Evolutionary conservation across 2,797 vertebrate genomes (phyloP), one percentile per base, ranked within the genome.

Genomic region (Lophotriccus pileatus): DNA sequence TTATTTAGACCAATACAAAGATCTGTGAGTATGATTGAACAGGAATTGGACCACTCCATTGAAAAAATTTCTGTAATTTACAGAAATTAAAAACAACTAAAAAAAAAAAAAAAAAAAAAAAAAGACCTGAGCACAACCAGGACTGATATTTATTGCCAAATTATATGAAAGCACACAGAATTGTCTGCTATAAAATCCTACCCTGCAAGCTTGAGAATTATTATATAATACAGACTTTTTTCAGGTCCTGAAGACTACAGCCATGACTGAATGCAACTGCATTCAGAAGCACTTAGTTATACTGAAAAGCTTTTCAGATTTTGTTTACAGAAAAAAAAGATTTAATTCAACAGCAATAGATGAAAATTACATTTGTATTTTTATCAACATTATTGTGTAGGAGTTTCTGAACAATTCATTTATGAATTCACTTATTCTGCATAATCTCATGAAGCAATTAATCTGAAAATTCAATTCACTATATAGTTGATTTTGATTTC

Each of bases 381-480:
- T 80, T 69, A 56, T 60, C 39, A 60, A 30, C 27, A 60, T 4
- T 21, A 47, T 8, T 75, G 18, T 34, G 16, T 53, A 85, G 41
- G 60, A 70, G 22, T 77, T 94, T 85, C 72, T 74, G 80, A 39
- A 66, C 49, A 87, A 68, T 43, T 43, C 8, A 52, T 36, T 43
- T 12, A 60, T 34, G 6, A 88, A 30, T 32, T 84, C 27, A 62
- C 17, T 82, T 63, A 49, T 10, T 16, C n/a, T 62, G 13, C n/a
- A 28, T 58, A 68, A 80, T 9, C 4, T 66, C 11, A 64, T 72
- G 36, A 55, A 69, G 10, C 2, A 86, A 43, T 83, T 80, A 85
- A 34, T 64, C 52, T 74, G 34, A 62, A 88, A 78, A 84, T 75
- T 87, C 3, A 50, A 66, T 75, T 84, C n/a, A 28, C 20, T 55